These are phyloP conservation scores for Stercorarius parasiticus DNA, from an alignment of 2,113 vertebrate species.

Conservation along the genomic window DNA sequence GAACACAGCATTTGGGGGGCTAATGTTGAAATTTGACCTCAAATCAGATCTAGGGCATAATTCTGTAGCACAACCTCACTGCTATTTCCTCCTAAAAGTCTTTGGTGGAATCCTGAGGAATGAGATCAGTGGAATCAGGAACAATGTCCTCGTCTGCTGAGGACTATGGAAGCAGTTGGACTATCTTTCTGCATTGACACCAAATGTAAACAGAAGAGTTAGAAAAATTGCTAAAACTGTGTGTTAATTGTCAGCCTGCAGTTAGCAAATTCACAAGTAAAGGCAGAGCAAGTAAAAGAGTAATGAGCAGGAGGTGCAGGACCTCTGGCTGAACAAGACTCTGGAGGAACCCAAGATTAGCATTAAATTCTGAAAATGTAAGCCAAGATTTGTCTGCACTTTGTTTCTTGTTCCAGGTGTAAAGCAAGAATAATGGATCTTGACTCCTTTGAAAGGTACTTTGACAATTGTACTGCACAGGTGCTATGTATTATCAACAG, in stretches of 20 bases:
- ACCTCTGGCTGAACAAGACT: background rate
- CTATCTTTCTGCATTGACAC: background rate
- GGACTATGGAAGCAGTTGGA: background rate
- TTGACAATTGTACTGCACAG: background rate
- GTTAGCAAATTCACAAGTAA: background rate
- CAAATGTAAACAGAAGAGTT: background rate
- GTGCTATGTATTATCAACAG: background rate
- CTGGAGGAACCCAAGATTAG: background rate
- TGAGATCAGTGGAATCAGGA: background rate
- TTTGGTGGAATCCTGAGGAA: background rate
- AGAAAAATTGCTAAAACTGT: background rate
- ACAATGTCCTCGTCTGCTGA: background rate
- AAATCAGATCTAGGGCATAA: background rate
- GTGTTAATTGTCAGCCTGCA: background rate
- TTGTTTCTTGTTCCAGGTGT: background rate
- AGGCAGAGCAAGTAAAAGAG: background rate
- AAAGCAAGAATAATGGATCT: background rate
- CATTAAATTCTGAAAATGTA: background rate
- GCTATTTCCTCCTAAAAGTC: background rate
- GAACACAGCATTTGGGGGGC: accelerated
- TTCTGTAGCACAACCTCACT: background rate
- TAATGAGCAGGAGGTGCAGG: background rate
- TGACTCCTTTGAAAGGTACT: background rate
- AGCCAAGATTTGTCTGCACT: background rate
- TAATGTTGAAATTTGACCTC: background rate